Conservation (phyloP, 1,140 invertebrate species). For the Telenomus remus region DNA sequence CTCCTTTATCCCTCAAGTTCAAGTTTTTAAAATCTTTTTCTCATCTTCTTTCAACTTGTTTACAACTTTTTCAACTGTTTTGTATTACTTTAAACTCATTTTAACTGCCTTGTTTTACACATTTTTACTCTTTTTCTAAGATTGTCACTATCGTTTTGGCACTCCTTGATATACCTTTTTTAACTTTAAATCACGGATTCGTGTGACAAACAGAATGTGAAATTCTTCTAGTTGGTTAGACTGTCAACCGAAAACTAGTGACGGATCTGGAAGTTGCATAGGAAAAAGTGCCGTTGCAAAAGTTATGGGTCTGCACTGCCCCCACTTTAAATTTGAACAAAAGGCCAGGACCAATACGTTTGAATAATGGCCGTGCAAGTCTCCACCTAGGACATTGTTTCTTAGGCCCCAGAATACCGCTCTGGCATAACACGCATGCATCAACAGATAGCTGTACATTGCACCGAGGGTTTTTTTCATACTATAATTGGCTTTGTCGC, state of each 20-base stretch:
- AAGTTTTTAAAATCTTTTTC: too few relatives aligned
- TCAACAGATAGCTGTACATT: constrained; percentile 30
- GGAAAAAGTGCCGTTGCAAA: constrained; percentile 18
- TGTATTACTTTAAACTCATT: too few relatives aligned
- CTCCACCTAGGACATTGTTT: constrained; percentile 68
- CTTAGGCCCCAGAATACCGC: constrained; percentile 29
- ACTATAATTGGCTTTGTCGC: constrained; percentile 72
- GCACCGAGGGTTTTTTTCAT: constrained; percentile 35
- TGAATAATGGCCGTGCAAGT: constrained; percentile 66
- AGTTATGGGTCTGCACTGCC: constrained; percentile 26
- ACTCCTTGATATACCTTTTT: too few relatives aligned
- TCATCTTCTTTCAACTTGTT: too few relatives aligned
- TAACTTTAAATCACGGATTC: too few relatives aligned
- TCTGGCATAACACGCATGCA: constrained; percentile 31
- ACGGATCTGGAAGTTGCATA: neutral
- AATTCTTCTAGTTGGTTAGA: neutral
- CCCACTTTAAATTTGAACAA: constrained; percentile 62
- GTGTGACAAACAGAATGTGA: neutral
- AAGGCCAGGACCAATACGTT: constrained; percentile 67
- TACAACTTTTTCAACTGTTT: too few relatives aligned
- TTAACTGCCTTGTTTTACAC: too few relatives aligned
- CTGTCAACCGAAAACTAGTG: constrained; percentile 27
- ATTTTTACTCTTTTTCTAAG: too few relatives aligned
- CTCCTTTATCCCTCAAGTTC: too few relatives aligned
- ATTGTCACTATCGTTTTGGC: too few relatives aligned